These are phyloP conservation scores for Tetramorium alpestre DNA, from an alignment of 1,140 invertebrate species.

Conservation along the genomic window DNA sequence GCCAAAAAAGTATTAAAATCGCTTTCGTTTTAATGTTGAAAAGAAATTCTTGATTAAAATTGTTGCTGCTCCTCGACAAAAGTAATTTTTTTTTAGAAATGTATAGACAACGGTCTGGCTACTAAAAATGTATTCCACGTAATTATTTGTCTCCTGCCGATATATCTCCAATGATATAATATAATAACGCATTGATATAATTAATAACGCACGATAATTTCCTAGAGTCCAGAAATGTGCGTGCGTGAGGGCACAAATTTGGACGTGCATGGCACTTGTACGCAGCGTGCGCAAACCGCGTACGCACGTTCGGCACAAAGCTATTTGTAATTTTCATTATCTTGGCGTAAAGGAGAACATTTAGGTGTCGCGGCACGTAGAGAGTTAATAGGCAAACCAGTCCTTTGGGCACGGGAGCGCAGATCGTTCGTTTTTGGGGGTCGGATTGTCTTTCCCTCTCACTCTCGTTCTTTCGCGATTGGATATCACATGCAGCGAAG, in stretches of 20 bases:
- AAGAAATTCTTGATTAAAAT: neutral
- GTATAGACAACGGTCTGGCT: constrained; percentile 54
- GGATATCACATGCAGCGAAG: neutral
- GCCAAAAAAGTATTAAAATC: neutral
- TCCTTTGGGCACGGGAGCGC: constrained; percentile 58
- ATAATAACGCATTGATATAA: no score
- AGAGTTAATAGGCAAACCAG: constrained; percentile 83
- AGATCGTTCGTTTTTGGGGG: constrained; percentile 66
- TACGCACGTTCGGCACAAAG: constrained; percentile 78
- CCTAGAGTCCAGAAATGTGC: constrained; percentile 61
- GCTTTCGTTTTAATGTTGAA: neutral
- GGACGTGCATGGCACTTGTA: constrained; percentile 35
- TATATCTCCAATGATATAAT: constrained; percentile 26
- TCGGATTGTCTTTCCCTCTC: neutral
- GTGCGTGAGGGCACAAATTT: constrained; percentile 56
- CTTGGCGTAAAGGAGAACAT: constrained; percentile 83
- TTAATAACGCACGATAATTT: constrained; percentile 60
- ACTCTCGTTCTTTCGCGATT: constrained; percentile 12
- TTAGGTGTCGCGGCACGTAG: constrained; percentile 84
- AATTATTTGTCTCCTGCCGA: constrained; percentile 53
- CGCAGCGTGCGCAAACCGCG: constrained; percentile 24
- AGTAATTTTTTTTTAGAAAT: constrained; percentile 34
- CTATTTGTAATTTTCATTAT: constrained; percentile 87
- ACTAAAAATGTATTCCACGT: constrained; percentile 65
- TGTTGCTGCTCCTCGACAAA: neutral